Evolutionary conservation across 2,797 vertebrate genomes (phyloP).

Genomic region (Numenius phaeopus): DNA sequence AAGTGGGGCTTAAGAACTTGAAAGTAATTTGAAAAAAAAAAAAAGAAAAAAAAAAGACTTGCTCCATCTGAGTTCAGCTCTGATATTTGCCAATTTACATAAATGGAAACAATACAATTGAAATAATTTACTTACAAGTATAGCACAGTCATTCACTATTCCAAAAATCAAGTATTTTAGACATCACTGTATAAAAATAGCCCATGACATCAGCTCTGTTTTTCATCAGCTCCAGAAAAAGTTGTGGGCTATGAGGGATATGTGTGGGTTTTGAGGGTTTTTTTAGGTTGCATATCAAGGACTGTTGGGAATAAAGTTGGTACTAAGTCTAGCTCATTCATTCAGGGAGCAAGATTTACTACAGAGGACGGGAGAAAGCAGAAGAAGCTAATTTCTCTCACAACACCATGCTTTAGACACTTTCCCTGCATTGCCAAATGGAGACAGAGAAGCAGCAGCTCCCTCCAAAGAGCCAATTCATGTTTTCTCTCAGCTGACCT

Average conservation of each 20-base stretch:
- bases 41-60: background rate
- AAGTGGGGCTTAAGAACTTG: background rate
- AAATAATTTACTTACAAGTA: background rate
- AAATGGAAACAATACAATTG: background rate
- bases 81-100: background rate
- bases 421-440: background rate
- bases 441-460: background rate
- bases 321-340: background rate
- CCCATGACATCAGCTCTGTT: conserved; percentile 24
- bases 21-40: background rate
- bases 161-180: background rate
- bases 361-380: background rate
- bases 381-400: background rate
- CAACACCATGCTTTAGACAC: background rate
- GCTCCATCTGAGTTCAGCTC: background rate
- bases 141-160: background rate
- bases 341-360: background rate
- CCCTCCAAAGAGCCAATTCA: background rate
- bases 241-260: background rate
- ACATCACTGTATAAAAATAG: background rate
- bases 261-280: background rate
- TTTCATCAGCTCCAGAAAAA: conserved; percentile 31
- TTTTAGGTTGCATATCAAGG: background rate
- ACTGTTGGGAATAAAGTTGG: background rate
- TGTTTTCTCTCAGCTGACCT: conserved; percentile 32